phyloP scores from a whole-genome alignment of 2,113 vertebrate species.

The Hiodon alosoides region DNA sequence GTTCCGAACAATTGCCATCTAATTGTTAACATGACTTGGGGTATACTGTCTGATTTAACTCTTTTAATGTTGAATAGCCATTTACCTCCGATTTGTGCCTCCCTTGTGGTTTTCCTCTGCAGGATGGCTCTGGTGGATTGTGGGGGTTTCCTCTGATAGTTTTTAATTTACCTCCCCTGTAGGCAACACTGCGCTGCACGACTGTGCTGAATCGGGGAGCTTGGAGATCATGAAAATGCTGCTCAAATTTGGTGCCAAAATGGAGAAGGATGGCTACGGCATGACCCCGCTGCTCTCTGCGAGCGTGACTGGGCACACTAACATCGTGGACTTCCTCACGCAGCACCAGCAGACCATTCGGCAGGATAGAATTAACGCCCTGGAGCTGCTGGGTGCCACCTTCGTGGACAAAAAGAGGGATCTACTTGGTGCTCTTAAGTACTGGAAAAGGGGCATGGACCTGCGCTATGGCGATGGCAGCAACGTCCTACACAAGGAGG shows the following conservation, averaged over 20 bases:
- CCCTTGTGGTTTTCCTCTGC: too few relatives aligned
- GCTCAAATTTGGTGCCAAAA: conserved; percentile 87
- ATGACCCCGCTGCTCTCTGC: conserved; percentile 97
- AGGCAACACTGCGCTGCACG: conserved; percentile 96
- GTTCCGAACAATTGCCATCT: too few relatives aligned
- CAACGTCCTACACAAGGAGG: conserved; percentile 77
- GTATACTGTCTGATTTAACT: too few relatives aligned
- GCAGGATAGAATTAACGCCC: conserved; percentile 80
- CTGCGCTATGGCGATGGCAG: conserved; percentile 82
- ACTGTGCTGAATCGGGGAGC: conserved; percentile 97
- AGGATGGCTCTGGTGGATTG: too few relatives aligned
- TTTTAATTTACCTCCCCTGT: conserved; percentile 28
- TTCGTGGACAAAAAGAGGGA: conserved; percentile 98
- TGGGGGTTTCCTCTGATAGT: too few relatives aligned
- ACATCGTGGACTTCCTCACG: conserved; percentile 93
- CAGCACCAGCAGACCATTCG: conserved; percentile 82
- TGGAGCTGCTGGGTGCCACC: conserved; percentile 92
- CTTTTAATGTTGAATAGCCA: too few relatives aligned
- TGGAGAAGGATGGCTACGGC: conserved; percentile 95
- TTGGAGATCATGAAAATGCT: conserved; percentile 98
- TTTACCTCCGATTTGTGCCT: too few relatives aligned
- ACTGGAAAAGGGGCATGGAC: conserved; percentile 97
- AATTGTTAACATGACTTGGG: too few relatives aligned
- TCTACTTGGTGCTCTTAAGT: conserved; percentile 90
- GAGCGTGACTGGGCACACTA: conserved; percentile 95